Percentiles rank a stretch among this genome's conserved stretches.
Evolutionary conservation across 2,797 vertebrate genomes (phyloP).

Genomic region (Erithacus rubecula): DNA sequence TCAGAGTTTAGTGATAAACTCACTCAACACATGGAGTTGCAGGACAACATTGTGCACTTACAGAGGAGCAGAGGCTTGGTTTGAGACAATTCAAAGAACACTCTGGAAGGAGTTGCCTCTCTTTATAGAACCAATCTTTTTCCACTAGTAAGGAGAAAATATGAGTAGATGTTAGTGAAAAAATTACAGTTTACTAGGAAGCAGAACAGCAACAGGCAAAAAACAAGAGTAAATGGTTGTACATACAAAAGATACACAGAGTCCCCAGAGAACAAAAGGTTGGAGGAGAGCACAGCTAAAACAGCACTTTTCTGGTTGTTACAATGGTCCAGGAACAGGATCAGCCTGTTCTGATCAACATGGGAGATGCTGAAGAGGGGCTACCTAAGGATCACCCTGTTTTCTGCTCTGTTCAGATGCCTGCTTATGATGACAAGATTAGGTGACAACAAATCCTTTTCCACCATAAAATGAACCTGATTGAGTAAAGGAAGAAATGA

Average conservation of each 20-base stretch:
- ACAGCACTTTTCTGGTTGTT: not conserved
- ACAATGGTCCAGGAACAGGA: not conserved
- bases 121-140: not conserved
- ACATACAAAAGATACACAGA: not conserved
- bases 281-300: not conserved
- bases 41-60: not conserved
- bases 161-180: accelerated
- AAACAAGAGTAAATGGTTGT: not conserved
- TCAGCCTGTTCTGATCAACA: accelerated
- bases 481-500: not conserved
- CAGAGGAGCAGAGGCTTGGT: not conserved
- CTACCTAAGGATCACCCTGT: not conserved
- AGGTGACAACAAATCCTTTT: not conserved
- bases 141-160: not conserved
- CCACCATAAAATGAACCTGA: not conserved
- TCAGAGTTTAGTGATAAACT: not conserved
- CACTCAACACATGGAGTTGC: not conserved
- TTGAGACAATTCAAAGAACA: not conserved
- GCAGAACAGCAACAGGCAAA: not conserved
- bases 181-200: not conserved
- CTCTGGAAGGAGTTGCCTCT: not conserved
- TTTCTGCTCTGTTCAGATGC: not conserved
- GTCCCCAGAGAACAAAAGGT: not conserved
- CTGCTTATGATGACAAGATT: not conserved
- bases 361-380: not conserved